Base-by-base conservation (phyloP, 2,113 vertebrate genomes). In the Atherinomorus stipes region DNA sequence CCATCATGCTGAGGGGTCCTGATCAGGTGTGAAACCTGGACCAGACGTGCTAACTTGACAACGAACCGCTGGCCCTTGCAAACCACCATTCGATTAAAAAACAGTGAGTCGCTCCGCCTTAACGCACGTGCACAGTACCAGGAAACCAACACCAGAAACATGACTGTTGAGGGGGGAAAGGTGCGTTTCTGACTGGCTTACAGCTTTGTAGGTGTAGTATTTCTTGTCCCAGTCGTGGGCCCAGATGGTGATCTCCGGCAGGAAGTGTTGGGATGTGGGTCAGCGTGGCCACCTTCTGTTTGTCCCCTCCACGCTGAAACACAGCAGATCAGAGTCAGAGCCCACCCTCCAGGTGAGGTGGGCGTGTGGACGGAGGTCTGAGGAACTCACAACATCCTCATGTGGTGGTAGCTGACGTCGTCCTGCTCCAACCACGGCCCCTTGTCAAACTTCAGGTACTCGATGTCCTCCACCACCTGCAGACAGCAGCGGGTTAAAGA, bases 221-320 rank as follows among this genome's bases (percentile, higher is more conserved):
- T 84, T 16, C 0, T 83, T 84, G 47, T 95, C 93, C 0, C 28
- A 94, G 11, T 97, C 95, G 0, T 51, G 74, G 11, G 95, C 95
- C 0, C 96, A 95, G 0, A 99, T 69, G 0, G 97, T 98, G 75
- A 96, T 26, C 78, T 99, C 97, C 0, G 97, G 97, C 52, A 99
- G 66, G 50, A 94, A 98, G 34, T 6, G 5, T n/a, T 0, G 96
- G 95, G 56, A 96, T 59, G 54, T 88, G 63, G 0, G 84, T 85
- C 31, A 93, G 66, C 0, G 73, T 64, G 16, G 93, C 66, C 67
- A 98, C 94, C 1, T 1, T 25, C 0, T 45, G 4, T 70, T 98
- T 99, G 82, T 98, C 83, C n/a, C n/a, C 81, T 96, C 92, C 26
- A 95, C 94, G 0, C 97, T 98, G 73, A 49, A 34, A 64, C 57